Evolutionary conservation across 2,113 vertebrate genomes (phyloP).

Genomic region (Nipponia nippon): DNA sequence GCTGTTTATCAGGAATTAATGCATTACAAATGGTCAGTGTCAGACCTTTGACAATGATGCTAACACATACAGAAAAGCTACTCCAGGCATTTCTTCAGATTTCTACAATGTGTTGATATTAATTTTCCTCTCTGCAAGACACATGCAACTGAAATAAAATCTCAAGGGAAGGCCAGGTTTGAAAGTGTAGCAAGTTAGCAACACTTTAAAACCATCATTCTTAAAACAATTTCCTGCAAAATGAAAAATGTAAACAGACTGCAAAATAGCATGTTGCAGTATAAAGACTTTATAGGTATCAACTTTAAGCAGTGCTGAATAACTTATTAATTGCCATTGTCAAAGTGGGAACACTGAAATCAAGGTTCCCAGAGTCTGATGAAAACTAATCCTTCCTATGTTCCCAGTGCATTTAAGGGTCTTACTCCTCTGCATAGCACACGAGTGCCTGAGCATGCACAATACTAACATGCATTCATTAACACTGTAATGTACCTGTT

Average conservation of each 20-base stretch:
- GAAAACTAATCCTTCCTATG: not conserved
- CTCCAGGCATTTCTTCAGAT: not conserved
- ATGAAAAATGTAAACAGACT: not conserved
- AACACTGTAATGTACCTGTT: not conserved
- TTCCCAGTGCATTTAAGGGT: not conserved
- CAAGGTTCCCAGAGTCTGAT: not conserved
- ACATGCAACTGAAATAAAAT: not conserved
- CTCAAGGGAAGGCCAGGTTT: not conserved
- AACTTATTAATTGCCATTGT: not conserved
- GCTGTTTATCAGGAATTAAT: not conserved
- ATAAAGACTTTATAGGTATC: not conserved
- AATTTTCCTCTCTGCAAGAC: not conserved
- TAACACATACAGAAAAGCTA: not conserved
- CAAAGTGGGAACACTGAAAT: not conserved
- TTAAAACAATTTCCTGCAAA: not conserved
- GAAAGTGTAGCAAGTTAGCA: not conserved
- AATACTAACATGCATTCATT: not conserved
- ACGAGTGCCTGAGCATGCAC: accelerated
- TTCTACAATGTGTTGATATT: not conserved
- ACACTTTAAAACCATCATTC: not conserved
- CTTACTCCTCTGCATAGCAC: accelerated
- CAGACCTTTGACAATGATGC: not conserved
- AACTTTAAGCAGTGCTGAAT: not conserved
- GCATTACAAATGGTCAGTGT: not conserved
- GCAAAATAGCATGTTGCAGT: not conserved